These are phyloP conservation scores for Ariolimax columbianus DNA, from an alignment of 2,888 invertebrate genomes.

Conservation along the genomic window DNA sequence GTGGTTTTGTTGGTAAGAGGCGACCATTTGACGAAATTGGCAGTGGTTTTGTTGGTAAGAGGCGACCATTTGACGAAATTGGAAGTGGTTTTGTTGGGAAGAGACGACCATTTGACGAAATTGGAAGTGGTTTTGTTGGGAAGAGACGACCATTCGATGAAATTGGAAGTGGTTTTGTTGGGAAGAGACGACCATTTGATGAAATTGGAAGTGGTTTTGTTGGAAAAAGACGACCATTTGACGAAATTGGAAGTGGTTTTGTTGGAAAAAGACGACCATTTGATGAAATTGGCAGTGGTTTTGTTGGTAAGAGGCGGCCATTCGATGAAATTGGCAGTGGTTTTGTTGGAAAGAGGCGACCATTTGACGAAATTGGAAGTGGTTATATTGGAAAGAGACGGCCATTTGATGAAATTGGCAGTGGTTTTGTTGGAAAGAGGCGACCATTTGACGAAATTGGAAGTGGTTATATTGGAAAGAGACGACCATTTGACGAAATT, in stretches of 20 bases:
- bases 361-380: conserved; percentile 35
- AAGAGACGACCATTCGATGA: conserved; percentile 41
- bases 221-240: conserved; percentile 47
- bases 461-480: conserved; percentile 53
- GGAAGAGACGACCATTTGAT: conserved; percentile 48
- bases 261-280: conserved; percentile 51
- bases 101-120: conserved; percentile 35
- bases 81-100: conserved; percentile 54
- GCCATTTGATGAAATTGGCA: conserved; percentile 38
- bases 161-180: conserved; percentile 50
- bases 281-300: conserved; percentile 37
- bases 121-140: conserved; percentile 33
- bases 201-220: conserved; percentile 54
- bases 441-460: conserved; percentile 52
- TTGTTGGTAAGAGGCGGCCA: conserved; percentile 37
- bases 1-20: conserved; percentile 52
- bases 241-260: conserved; percentile 51
- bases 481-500: conserved; percentile 39
- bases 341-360: conserved; percentile 33
- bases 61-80: conserved; percentile 41
- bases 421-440: conserved; percentile 41
- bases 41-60: conserved; percentile 53
- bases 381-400: conserved; percentile 52
- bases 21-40: conserved; percentile 15
- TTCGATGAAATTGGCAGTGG: conserved; percentile 52